These are phyloP conservation scores for Pachypeltis micranthus DNA, from an alignment of 1,140 invertebrate genomes.

Conservation along the genomic window DNA sequence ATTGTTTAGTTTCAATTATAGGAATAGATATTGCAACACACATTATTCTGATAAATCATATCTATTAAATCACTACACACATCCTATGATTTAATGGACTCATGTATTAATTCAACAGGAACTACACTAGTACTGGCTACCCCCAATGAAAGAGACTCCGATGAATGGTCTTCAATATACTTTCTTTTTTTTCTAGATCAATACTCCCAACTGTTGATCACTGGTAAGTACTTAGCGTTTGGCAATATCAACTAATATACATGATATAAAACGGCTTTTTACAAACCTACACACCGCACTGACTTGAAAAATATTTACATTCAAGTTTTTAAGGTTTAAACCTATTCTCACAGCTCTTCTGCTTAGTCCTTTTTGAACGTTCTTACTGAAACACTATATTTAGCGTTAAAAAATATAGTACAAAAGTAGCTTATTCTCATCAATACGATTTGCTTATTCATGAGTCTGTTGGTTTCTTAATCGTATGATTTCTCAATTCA, in stretches of 20 bases:
- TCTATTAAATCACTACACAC: neutral
- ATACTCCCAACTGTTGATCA: neutral
- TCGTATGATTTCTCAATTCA: neutral
- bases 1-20: neutral
- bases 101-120: neutral
- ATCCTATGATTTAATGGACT: neutral
- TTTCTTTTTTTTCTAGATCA: neutral
- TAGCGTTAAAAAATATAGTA: constrained; percentile 19
- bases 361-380: constrained; percentile 10
- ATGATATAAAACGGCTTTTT: neutral
- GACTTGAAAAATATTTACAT: constrained; percentile 16
- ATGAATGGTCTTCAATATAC: no score
- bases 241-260: constrained; percentile 1
- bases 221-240: constrained; percentile 16
- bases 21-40: neutral
- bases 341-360: constrained; percentile 17
- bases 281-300: neutral
- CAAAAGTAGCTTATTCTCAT: constrained; percentile 15
- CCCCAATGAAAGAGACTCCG: no score
- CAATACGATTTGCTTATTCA: neutral
- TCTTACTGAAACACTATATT: constrained; percentile 11
- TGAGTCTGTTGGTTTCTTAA: neutral
- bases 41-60: neutral
- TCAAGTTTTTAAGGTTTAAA: neutral
- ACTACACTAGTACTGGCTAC: neutral